phyloP scores from a whole-genome alignment of 2,888 invertebrate species.

The Carcina quercana region DNA sequence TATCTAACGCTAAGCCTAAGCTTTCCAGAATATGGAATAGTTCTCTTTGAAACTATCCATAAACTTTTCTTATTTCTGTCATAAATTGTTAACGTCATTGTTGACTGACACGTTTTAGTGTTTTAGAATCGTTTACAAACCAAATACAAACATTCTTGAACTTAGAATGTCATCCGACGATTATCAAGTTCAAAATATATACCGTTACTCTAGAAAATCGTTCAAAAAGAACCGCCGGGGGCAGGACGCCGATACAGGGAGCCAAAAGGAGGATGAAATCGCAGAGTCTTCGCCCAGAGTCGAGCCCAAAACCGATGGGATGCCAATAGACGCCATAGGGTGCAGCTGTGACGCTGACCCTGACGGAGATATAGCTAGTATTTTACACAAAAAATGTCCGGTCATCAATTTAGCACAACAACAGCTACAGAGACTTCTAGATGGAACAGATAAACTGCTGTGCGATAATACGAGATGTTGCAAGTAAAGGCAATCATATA shows the following conservation, averaged over 20 bases:
- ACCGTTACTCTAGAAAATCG: slow-evolving; percentile 51
- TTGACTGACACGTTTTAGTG: no score
- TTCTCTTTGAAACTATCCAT: no score
- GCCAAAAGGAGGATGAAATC: slow-evolving; percentile 26
- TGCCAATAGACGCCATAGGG: slow-evolving; percentile 17
- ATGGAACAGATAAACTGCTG: slow-evolving; percentile 49
- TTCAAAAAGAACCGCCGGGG: slow-evolving; percentile 39
- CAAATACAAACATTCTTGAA: no score
- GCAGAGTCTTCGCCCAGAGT: slow-evolving; percentile 33
- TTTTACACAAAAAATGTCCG: slow-evolving; percentile 60
- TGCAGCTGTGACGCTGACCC: slow-evolving; percentile 48
- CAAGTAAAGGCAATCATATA: slow-evolving; percentile 31
- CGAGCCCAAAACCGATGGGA: slow-evolving; percentile 22
- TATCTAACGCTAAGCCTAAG: no score
- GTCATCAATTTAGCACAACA: slow-evolving; percentile 55
- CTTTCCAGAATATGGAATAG: no score
- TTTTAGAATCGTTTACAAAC: no score
- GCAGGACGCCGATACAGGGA: slow-evolving; percentile 28
- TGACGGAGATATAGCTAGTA: slow-evolving; percentile 48
- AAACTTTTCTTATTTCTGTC: no score
- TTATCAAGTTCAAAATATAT: slow-evolving; percentile 50
- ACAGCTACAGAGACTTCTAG: slow-evolving; percentile 49
- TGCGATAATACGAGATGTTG: slow-evolving; percentile 44
- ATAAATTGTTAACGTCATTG: no score
- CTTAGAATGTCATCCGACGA: slow-evolving; percentile 38